Percentiles rank a stretch among this genome's conserved stretches.
Conservation (phyloP, 2,888 invertebrate species). For the Euzophera pinguis region DNA sequence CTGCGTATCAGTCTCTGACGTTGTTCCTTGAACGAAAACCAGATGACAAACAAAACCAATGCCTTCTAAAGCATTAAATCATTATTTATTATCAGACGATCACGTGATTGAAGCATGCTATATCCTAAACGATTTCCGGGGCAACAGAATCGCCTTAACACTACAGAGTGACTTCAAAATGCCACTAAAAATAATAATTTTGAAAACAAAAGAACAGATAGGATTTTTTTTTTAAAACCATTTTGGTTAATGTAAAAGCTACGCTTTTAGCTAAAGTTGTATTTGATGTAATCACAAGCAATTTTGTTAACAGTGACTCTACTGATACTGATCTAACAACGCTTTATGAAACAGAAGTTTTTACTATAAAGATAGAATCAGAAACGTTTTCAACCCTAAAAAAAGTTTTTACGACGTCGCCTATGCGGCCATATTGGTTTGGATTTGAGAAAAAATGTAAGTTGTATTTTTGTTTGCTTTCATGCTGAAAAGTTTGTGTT, state of each 20-base stretch:
- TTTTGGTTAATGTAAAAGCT: conserved; percentile 22
- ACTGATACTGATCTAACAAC: conserved; percentile 33
- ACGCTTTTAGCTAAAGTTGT: neutral
- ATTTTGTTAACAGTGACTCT: conserved; percentile 32
- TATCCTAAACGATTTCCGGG: too few relatives aligned
- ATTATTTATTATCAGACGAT: too few relatives aligned
- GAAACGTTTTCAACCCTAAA: conserved; percentile 32
- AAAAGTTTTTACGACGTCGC: conserved; percentile 37
- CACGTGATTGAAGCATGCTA: too few relatives aligned
- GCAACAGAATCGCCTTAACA: too few relatives aligned
- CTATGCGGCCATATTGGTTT: conserved; percentile 29
- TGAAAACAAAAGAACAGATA: neutral
- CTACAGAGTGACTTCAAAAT: too few relatives aligned
- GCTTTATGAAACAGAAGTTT: conserved; percentile 33
- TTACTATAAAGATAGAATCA: conserved; percentile 40
- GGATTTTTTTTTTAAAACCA: neutral
- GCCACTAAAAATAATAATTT: neutral
- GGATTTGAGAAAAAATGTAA: conserved; percentile 28
- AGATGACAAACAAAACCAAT: too few relatives aligned
- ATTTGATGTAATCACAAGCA: conserved; percentile 30
- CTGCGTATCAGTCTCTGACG: too few relatives aligned
- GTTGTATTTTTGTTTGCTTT: conserved; percentile 9
- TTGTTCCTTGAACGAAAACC: too few relatives aligned
- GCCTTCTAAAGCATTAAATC: too few relatives aligned
- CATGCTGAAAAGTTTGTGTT: neutral